These are phyloP conservation scores for Azorinus chamasolen DNA, from an alignment of 2,888 invertebrate species.

Conservation along the genomic window DNA sequence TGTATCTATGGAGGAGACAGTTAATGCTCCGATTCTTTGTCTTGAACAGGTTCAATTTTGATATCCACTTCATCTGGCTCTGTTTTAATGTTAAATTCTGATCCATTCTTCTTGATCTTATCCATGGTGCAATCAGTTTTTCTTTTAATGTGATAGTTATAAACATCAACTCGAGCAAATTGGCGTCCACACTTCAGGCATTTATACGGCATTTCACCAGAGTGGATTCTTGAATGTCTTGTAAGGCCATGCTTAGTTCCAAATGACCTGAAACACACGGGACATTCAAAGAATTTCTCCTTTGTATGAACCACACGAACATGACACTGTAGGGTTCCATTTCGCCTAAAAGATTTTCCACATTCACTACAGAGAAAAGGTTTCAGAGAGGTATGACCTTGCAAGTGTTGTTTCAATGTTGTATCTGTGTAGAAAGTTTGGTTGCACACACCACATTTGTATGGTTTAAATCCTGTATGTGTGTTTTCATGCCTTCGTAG, in stretches of 20 bases:
- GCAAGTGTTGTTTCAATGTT: constrained; percentile 34
- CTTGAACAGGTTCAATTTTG: neutral
- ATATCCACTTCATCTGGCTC: neutral
- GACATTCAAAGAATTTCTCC: constrained; percentile 84
- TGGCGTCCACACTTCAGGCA: constrained; percentile 34
- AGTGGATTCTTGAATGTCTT: constrained; percentile 43
- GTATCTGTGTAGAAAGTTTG: constrained; percentile 16
- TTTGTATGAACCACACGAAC: constrained; percentile 88
- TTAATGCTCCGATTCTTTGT: no score
- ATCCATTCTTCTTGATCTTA: neutral
- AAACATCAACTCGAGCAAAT: constrained; percentile 37
- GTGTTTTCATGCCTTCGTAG: constrained; percentile 35
- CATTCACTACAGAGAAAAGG: constrained; percentile 86
- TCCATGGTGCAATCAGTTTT: constrained; percentile 32
- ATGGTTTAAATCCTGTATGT: constrained; percentile 44
- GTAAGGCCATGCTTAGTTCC: constrained; percentile 30
- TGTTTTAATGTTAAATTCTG: neutral
- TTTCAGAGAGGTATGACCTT: constrained; percentile 85
- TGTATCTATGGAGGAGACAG: no score
- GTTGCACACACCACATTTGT: constrained; percentile 31
- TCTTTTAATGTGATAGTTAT: constrained; percentile 38
- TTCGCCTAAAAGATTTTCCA: constrained; percentile 85
- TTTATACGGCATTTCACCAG: constrained; percentile 45
- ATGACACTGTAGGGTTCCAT: constrained; percentile 87
- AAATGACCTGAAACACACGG: constrained; percentile 74